A percentile compares a stretch with the other conserved stretches of the same genome.
Conservation (phyloP, 2,113 vertebrate genomes). For the Lasiurus borealis region DNA sequence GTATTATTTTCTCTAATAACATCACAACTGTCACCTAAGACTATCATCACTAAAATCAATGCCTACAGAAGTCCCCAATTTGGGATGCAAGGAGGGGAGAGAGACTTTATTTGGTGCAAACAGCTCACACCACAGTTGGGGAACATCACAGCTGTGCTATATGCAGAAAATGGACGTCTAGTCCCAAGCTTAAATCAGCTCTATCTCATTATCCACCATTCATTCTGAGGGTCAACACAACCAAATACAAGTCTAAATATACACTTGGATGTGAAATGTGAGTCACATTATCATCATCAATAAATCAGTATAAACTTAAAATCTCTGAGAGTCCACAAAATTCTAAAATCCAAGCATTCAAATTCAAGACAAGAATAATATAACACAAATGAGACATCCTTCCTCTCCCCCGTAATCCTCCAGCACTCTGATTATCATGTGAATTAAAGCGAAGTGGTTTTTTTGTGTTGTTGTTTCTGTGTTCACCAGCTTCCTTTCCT, state of each 20-base stretch:
- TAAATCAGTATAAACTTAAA: neutral
- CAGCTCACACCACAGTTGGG: neutral
- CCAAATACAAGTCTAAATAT: neutral
- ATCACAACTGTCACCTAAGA: neutral
- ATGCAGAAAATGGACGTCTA: too few species aligned
- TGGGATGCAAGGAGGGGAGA: neutral
- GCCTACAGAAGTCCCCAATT: neutral
- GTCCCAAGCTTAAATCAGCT: too few species aligned
- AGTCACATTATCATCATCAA: neutral
- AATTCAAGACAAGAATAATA: neutral
- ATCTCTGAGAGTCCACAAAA: neutral
- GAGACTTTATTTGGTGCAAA: neutral
- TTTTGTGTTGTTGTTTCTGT: neutral
- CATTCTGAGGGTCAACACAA: neutral
- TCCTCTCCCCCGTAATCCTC: neutral
- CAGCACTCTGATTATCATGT: neutral
- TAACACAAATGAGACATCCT: neutral
- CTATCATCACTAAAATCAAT: neutral
- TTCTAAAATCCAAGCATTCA: neutral
- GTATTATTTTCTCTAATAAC: conserved; percentile 16
- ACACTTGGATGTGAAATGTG: neutral
- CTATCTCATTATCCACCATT: neutral
- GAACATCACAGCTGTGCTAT: neutral
- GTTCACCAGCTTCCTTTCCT: neutral
- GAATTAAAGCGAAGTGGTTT: neutral